Conservation (phyloP, 2,797 vertebrate genomes). For the Muraenolepis orangiensis region DNA sequence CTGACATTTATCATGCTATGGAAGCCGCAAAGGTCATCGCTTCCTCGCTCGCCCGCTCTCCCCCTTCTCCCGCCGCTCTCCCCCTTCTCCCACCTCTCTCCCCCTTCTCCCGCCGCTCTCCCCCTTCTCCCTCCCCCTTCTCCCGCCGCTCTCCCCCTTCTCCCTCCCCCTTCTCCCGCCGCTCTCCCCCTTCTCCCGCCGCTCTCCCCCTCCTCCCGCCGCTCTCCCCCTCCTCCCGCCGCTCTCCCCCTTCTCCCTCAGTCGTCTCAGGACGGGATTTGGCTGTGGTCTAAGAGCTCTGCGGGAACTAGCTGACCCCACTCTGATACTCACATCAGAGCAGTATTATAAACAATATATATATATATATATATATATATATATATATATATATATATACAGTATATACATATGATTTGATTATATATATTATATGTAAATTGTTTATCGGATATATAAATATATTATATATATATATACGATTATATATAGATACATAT, state of each 20-base stretch:
- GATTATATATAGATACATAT: conserved; percentile 12
- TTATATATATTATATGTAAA: background rate
- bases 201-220: conserved; percentile 41
- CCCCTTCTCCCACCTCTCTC: conserved; percentile 57
- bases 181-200: too few relatives aligned
- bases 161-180: conserved; percentile 48
- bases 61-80: conserved; percentile 44
- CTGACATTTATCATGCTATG: conserved; percentile 73
- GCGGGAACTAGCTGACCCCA: conserved; percentile 38
- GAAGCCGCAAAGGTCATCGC: conserved; percentile 69
- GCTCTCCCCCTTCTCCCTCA: conserved; percentile 40
- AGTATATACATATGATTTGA: background rate
- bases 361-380: background rate
- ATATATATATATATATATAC: background rate
- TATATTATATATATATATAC: background rate
- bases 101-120: conserved; percentile 50
- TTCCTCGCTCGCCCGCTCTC: conserved; percentile 57
- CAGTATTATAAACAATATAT: background rate
- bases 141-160: conserved; percentile 52
- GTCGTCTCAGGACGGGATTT: conserved; percentile 52
- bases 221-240: conserved; percentile 61
- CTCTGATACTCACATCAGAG: conserved; percentile 27
- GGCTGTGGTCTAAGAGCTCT: conserved; percentile 52
- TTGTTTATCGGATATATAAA: too few relatives aligned
- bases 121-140: too few relatives aligned